Evolutionary conservation across 92 coral and sea anemone genomes (phyloP), one percentile per base, ranked within the genome.

Genomic region (Epizoanthus scotinus): DNA sequence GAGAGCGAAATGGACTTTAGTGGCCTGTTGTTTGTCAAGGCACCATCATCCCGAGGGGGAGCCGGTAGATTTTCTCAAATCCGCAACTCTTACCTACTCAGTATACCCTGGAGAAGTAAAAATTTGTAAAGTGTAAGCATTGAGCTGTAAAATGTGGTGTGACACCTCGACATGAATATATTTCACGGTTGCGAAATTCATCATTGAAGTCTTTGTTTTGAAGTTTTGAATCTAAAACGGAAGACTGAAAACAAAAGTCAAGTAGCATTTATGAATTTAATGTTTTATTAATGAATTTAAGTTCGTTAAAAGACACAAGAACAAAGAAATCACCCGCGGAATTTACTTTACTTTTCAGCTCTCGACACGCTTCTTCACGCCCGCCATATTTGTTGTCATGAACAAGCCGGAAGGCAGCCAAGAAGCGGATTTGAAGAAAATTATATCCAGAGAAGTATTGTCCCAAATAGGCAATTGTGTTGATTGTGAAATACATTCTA

Each of bases 371-470:
- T n/a, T n/a, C n/a, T n/a, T n/a, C n/a, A n/a, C n/a, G n/a, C n/a
- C n/a, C n/a, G n/a, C 38, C 62, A 49, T 25, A 49, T 47, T 71
- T 71, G 36, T 25, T 71, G 67, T 10, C 2, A 12, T 62, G 38
- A 9, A 27, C 6, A 15, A 7, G 20, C 34, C 6, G 63, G 28
- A 53, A 54, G 63, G 13, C 63, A 52, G 61, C 62, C 40, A 52
- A 53, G 78, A 1, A 14, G 5, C n/a, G 62, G 61, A n/a, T 71
- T 53, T 31, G 77, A n/a, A n/a, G n/a, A n/a, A n/a, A n/a, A 19
- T 71, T 25, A 26, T 53, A 50, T 6, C 40, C 55, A 71, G 78
- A 47, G 38, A 71, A 71, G 78, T 71, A 50, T 53, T 71, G n/a
- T 47, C 38, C 2, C 59, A 70, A 70, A 70, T 70, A 49, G 49